Percentiles rank a stretch among this genome's conserved stretches.
Conservation (phyloP, 2,888 invertebrate genomes). For the Portevinia maculata region DNA sequence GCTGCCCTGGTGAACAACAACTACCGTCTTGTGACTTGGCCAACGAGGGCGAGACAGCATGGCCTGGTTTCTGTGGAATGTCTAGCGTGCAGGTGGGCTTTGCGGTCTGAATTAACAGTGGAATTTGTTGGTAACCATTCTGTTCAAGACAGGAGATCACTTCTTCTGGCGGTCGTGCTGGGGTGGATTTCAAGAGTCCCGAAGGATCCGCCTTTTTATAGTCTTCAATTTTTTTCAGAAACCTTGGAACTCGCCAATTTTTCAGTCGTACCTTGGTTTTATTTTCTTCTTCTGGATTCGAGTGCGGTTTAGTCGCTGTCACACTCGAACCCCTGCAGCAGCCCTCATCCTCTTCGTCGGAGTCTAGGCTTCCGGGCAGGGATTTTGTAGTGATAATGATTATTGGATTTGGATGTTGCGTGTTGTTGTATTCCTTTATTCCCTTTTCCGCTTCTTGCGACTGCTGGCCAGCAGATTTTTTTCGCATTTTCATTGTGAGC, state of each 20-base stretch:
- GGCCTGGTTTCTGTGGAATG: slow-evolving; percentile 81
- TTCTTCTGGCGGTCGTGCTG: slow-evolving; percentile 76
- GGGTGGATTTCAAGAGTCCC: slow-evolving; percentile 58
- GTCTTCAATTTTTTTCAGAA: slow-evolving; percentile 86
- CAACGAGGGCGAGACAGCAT: slow-evolving; percentile 74
- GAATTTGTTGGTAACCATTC: slow-evolving; percentile 87
- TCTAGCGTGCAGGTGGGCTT: slow-evolving; percentile 80
- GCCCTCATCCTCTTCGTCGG: slow-evolving; percentile 86
- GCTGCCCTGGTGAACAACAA: slow-evolving; percentile 83
- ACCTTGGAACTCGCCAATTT: slow-evolving; percentile 88
- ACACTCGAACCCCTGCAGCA: slow-evolving; percentile 79
- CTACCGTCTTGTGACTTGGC: slow-evolving; percentile 76
- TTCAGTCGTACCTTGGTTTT: slow-evolving; percentile 83
- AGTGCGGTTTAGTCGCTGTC: slow-evolving; percentile 81
- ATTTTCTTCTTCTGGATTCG: slow-evolving; percentile 83
- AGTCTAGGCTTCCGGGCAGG: slow-evolving; percentile 91
- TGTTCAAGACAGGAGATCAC: slow-evolving; percentile 78
- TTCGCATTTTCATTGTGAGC: slow-evolving; percentile 80
- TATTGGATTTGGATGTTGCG: slow-evolving; percentile 80
- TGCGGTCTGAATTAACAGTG: slow-evolving; percentile 86
- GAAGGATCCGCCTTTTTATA: slow-evolving; percentile 72
- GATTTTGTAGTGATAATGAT: slow-evolving; percentile 87
- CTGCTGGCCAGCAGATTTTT: slow-evolving; percentile 76
- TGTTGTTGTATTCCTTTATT: slow-evolving; percentile 70
- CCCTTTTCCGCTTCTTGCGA: slow-evolving; percentile 64